Conservation (phyloP, 1,140 invertebrate genomes). For the Drosophila jambulina region DNA sequence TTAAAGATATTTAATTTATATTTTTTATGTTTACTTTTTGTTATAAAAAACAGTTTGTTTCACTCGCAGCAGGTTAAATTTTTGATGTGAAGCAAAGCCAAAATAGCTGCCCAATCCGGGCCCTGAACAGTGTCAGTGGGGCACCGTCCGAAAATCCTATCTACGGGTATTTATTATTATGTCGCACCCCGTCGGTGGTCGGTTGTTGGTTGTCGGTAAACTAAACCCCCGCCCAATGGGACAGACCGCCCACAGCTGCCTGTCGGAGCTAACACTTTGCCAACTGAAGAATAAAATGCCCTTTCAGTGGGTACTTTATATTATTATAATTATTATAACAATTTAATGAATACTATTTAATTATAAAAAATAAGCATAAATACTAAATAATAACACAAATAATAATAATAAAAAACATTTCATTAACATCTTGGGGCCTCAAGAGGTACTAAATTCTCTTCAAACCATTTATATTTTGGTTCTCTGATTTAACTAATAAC, state of each 20-base stretch:
- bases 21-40: neutral
- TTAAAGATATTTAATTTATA: neutral
- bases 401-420: no score
- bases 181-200: conserved; percentile 1
- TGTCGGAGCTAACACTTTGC: neutral
- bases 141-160: conserved; percentile 4
- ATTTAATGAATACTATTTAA: no score
- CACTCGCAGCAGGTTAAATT: neutral
- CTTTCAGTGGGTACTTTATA: neutral
- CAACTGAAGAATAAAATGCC: neutral
- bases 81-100: neutral
- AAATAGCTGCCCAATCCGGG: neutral
- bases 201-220: neutral
- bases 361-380: neutral
- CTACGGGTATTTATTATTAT: conserved; percentile 9
- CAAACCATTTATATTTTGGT: no score
- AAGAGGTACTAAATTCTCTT: no score
- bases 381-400: no score
- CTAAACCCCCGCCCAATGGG: neutral
- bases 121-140: neutral
- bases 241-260: conserved; percentile 1
- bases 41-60: neutral
- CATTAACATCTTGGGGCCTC: no score
- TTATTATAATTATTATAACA: neutral
- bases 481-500: no score